Percentiles rank a stretch among this genome's conserved stretches.
Conservation (phyloP, 2,797 vertebrate genomes). For the Chromis chromis region DNA sequence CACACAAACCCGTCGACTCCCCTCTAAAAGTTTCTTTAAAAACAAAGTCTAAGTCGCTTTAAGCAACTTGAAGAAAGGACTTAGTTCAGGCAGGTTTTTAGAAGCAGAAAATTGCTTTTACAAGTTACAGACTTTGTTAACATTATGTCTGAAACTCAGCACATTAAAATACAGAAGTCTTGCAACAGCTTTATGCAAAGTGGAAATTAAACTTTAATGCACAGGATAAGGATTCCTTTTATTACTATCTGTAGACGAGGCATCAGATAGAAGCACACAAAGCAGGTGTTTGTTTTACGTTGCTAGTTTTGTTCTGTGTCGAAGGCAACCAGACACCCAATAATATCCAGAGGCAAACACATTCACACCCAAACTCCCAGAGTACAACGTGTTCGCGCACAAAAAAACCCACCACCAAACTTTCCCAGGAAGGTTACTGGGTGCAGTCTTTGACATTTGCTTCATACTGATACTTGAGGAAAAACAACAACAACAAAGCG, state of each 20-base stretch:
- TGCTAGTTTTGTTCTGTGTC: slow-evolving; percentile 28
- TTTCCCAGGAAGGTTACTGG: slow-evolving; percentile 9
- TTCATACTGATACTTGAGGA: slow-evolving; percentile 56
- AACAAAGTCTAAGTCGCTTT: slow-evolving; percentile 21
- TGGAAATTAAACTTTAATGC: slow-evolving; percentile 65
- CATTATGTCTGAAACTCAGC: slow-evolving; percentile 57
- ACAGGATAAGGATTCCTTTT: slow-evolving; percentile 25
- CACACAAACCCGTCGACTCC: neutral
- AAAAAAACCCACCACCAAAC: slow-evolving; percentile 30
- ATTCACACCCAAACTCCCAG: slow-evolving; percentile 36
- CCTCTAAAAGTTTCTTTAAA: neutral
- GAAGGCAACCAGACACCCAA: slow-evolving; percentile 47
- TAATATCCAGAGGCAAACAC: slow-evolving; percentile 49
- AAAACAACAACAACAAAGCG: slow-evolving; percentile 64
- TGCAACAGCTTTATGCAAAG: slow-evolving; percentile 60
- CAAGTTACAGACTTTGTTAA: slow-evolving; percentile 54
- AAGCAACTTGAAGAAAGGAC: slow-evolving; percentile 33
- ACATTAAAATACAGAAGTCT: slow-evolving; percentile 57
- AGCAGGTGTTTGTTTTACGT: slow-evolving; percentile 30
- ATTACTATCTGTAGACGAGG: slow-evolving; percentile 24
- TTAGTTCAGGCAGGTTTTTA: slow-evolving; percentile 8
- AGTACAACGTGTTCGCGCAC: slow-evolving; percentile 16
- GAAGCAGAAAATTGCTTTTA: slow-evolving; percentile 54
- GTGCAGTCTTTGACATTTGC: slow-evolving; percentile 42
- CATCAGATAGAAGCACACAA: slow-evolving; percentile 24